phyloP scores from a whole-genome alignment of 1,140 invertebrate genomes.

The Venustaconcha ellipsiformis region DNA sequence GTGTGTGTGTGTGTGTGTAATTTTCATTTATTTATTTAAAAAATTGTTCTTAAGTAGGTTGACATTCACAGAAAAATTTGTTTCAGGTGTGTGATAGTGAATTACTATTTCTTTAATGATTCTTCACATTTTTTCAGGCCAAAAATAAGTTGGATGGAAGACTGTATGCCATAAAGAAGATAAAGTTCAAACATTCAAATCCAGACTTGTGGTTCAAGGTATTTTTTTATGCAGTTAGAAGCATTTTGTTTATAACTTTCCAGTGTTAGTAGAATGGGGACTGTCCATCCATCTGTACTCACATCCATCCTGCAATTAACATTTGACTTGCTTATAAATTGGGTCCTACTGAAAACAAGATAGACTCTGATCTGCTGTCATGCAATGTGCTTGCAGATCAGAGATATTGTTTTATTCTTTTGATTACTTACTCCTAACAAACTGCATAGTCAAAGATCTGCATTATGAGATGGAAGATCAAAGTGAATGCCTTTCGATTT shows the following conservation, averaged over 20 bases:
- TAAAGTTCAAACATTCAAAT: constrained; percentile 69
- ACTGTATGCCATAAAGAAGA: constrained; percentile 87
- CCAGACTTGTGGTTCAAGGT: constrained; percentile 56
- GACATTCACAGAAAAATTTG: too few relatives aligned
- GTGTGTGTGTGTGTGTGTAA: too few relatives aligned
- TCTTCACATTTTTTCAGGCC: constrained; percentile 69
- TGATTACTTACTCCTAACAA: too few relatives aligned
- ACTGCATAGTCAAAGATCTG: too few relatives aligned
- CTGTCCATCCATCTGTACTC: not conserved
- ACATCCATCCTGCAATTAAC: not conserved
- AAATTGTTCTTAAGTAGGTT: too few relatives aligned
- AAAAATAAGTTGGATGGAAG: constrained; percentile 80
- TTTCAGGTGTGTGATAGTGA: not conserved
- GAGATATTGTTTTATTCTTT: not conserved
- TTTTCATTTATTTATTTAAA: too few relatives aligned
- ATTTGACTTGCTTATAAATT: not conserved
- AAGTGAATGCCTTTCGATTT: too few relatives aligned
- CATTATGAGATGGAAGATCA: too few relatives aligned
- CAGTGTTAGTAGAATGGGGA: not conserved
- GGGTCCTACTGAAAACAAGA: not conserved
- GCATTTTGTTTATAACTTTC: not conserved
- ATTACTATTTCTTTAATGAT: constrained; percentile 57
- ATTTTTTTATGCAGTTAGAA: constrained; percentile 38
- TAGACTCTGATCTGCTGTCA: not conserved
- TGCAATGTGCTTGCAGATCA: not conserved